Base-by-base conservation (phyloP, 2,797 vertebrate genomes). In the Tragopan temminckii region DNA sequence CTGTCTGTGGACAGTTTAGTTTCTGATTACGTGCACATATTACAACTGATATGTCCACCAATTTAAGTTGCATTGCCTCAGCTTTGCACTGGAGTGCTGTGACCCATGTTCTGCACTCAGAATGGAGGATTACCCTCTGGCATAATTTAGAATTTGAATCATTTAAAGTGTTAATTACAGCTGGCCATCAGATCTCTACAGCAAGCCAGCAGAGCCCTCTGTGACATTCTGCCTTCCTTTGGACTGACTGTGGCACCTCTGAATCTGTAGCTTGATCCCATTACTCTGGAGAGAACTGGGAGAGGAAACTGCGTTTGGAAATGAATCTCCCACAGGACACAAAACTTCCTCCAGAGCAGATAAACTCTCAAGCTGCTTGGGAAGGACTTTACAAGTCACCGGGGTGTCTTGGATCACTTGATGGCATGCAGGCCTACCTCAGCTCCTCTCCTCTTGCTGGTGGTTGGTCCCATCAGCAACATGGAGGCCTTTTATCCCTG, bases 81-180 rank as follows among this genome's bases (percentile, higher is more conserved):
- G 31, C 33, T 35, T 40, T 43, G 67, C 0, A 0, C 31, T 24
- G n/a, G n/a, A 1, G 6, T 5, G 3, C 4, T 2, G 67, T 63
- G 78, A 25, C 48, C 53, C 3, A 0, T 2, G 8, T 36, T 50
- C 13, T 16, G 36, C 48, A 33, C 64, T 35, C 68, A 7, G 48
- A 4, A 7, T 31, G 25, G 48, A 52, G 23, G 38, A 8, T 82
- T 57, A 7, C 31, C 18, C 8, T 38, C 31, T 84, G 48, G 40
- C 9, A 5, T 23, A 4, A 8, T 4, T 59, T 13, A 38, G 25
- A 24, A 29, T 52, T 59, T 24, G 62, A 46, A 42, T 66, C 35
- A 29, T 12, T 69, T 45, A 25, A 61, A 71, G 43, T 1, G 81
- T 89, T 92, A 89, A 58, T 76, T 45, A 13, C 38, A 64, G 57